phyloP scores from a whole-genome alignment of 2,113 vertebrate species.

The Laticauda colubrina region DNA sequence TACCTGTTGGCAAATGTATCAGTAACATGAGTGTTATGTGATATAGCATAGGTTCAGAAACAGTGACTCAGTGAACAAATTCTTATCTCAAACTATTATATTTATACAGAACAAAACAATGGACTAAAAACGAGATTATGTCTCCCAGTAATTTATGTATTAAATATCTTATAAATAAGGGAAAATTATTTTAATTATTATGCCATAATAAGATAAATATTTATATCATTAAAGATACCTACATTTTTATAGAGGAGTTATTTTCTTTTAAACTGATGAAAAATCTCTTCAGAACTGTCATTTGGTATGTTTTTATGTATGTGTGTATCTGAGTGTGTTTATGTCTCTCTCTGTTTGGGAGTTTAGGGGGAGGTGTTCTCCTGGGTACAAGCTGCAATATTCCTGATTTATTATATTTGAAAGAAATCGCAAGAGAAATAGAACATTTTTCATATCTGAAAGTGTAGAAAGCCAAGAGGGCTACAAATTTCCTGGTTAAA shows the following conservation, averaged over 20 bases:
- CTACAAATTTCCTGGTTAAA: neutral
- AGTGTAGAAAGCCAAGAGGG: neutral
- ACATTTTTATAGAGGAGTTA: no score
- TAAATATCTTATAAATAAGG: neutral
- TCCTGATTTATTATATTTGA: neutral
- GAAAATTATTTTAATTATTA: neutral
- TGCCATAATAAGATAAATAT: neutral
- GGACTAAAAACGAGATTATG: neutral
- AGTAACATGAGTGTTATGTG: neutral
- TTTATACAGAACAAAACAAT: neutral
- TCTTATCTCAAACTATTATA: neutral
- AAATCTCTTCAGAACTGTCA: neutral
- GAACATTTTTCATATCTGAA: neutral
- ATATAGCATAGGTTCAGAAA: neutral
- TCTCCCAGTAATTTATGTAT: no score
- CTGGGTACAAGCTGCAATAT: neutral
- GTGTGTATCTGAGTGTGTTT: no score
- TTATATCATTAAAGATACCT: no score
- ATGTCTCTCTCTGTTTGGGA: no score
- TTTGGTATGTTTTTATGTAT: neutral
- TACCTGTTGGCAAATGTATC: neutral
- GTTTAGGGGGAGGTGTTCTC: neutral
- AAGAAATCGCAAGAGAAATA: neutral
- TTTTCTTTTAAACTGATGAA: no score
- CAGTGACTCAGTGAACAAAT: neutral